Evolutionary conservation across 2,888 invertebrate species (phyloP), one percentile per base, ranked within the genome.

Genomic region (Gastrophysa polygoni): DNA sequence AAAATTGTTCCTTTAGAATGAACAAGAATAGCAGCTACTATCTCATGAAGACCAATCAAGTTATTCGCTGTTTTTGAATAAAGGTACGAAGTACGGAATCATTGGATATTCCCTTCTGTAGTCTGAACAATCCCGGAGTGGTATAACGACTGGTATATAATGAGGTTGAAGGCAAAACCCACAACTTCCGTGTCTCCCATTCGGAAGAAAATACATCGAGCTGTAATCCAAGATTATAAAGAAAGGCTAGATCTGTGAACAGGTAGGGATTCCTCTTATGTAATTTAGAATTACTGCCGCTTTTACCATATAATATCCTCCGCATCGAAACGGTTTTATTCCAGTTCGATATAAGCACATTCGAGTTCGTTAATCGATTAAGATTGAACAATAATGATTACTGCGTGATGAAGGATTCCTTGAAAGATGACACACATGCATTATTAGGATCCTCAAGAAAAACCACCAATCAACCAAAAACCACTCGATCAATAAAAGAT

Each of bases 231-330:
- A 18, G 54, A 43, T 16, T 54, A 54, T 54, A 54, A 43, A 24
- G 29, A 20, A 20, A 43, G 54, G 43, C 38, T 28, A 43, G 54
- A 54, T 38, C 14, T n/a, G 52, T 38, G 38, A 34, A 34, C 8
- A 28, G 16, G 69, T 71, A 70, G 63, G 69, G 74, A 68, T 70
- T 70, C 71, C 69, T 73, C 71, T 73, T 74, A 75, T 75, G 73
- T 74, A 73, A 76, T 76, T 74, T 76, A 70, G 75, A 74, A 74
- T 76, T 75, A 75, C 72, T 43, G 44, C 43, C 14, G 54, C 44
- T 54, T 43, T 24, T 18, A 8, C 10, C 21, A 54, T 54, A 24
- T 54, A 20, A 43, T 24, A 54, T 54, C 34, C 43, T 20, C 43
- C 24, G 43, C 44, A 14, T n/a, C n/a, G n/a, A 21, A 54, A 54